A percentile compares a stretch with the other conserved stretches of the same genome.
Evolutionary conservation across 2,113 vertebrate genomes (phyloP).

Genomic region (Odontesthes bonariensis): DNA sequence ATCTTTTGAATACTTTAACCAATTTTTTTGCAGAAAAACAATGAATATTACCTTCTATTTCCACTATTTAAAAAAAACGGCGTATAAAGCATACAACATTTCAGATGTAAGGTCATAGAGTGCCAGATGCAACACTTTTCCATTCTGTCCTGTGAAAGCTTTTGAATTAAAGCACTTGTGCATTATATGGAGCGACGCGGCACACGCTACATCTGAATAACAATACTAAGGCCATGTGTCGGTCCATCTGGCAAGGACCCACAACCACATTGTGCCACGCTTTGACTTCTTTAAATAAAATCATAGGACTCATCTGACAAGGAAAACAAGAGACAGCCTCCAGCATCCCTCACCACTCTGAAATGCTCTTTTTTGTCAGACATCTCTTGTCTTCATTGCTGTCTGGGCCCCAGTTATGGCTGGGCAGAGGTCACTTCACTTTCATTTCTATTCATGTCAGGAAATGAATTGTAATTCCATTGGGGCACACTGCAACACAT

Average conservation of each 20-base stretch:
- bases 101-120: conserved; percentile 14
- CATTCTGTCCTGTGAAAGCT: conserved; percentile 22
- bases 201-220: conserved; percentile 74
- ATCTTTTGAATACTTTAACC: too few relatives aligned
- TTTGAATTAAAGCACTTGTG: conserved; percentile 42
- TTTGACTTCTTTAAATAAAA: conserved; percentile 48
- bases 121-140: conserved; percentile 52
- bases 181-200: conserved; percentile 46
- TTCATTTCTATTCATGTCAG: conserved; percentile 61
- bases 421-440: conserved; percentile 37
- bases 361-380: conserved; percentile 28
- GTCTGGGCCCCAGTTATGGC: conserved; percentile 46
- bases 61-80: neutral
- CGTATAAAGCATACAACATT: conserved; percentile 5
- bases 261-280: conserved; percentile 4
- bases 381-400: conserved; percentile 31
- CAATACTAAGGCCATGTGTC: conserved; percentile 72
- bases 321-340: conserved; percentile 52
- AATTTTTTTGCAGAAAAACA: too few relatives aligned
- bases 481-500: conserved; percentile 2
- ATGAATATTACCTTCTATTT: too few relatives aligned
- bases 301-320: conserved; percentile 43
- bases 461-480: conserved; percentile 56
- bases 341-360: neutral
- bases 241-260: conserved; percentile 62